Evolutionary conservation across 2,113 vertebrate species (phyloP).

Genomic region (Rhinoderma darwinii): DNA sequence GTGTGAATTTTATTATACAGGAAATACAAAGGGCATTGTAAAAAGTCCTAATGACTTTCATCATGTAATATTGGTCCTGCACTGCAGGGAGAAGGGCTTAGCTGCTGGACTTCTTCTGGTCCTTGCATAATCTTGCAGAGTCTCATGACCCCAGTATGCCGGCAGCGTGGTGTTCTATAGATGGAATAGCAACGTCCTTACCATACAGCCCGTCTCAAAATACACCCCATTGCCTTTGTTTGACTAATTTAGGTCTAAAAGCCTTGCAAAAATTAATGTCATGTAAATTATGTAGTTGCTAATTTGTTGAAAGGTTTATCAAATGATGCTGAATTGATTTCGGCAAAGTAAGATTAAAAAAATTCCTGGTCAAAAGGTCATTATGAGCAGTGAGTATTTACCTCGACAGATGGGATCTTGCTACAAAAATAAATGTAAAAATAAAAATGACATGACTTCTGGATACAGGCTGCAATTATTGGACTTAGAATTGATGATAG

Average conservation of each 20-base stretch:
- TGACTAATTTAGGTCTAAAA: slow-evolving; percentile 36
- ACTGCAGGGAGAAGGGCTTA: not conserved
- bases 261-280: slow-evolving; percentile 48
- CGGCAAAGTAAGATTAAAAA: not conserved
- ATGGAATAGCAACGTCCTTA: not conserved
- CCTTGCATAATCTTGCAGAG: not conserved
- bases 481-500: not conserved
- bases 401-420: slow-evolving; percentile 10
- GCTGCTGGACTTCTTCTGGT: not conserved
- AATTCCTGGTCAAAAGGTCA: slow-evolving; percentile 10
- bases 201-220: not conserved
- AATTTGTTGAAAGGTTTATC: slow-evolving; percentile 42
- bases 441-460: not conserved
- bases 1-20: slow-evolving; percentile 33
- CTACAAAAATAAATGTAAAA: not conserved
- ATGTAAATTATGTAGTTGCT: slow-evolving; percentile 30
- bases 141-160: too few species aligned
- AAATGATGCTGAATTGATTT: slow-evolving; percentile 41
- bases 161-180: too few species aligned
- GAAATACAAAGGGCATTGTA: slow-evolving; percentile 8
- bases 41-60: slow-evolving; percentile 37
- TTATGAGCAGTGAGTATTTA: not conserved
- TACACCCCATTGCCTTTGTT: slow-evolving; percentile 21
- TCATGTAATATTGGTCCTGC: not conserved
- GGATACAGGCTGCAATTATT: not conserved